phyloP scores from a whole-genome alignment of 2,888 invertebrate genomes.

The Asteroscopus sphinx region DNA sequence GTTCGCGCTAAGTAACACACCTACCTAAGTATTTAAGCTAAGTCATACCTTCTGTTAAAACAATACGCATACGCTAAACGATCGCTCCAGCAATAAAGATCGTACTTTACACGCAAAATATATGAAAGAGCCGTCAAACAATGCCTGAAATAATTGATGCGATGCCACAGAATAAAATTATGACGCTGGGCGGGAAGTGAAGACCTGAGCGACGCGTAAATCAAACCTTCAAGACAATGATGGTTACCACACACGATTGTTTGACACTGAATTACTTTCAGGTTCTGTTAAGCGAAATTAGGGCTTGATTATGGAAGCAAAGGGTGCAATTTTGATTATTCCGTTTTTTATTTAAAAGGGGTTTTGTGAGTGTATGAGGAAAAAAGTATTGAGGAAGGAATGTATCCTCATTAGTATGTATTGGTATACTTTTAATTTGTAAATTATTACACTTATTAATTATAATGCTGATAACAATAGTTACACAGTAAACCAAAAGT shows the following conservation, averaged over 20 bases:
- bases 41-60: constrained; percentile 27
- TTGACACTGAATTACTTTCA: constrained; percentile 33
- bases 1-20: neutral
- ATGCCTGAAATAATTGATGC: constrained; percentile 57
- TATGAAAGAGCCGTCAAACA: constrained; percentile 44
- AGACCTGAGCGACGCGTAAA: constrained; percentile 80
- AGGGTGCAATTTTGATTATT: constrained; percentile 23
- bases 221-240: constrained; percentile 66
- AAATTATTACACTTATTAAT: no score
- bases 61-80: constrained; percentile 41
- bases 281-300: constrained; percentile 14
- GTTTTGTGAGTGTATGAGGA: constrained; percentile 26
- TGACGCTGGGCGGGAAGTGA: constrained; percentile 83
- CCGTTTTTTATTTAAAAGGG: constrained; percentile 18
- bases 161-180: constrained; percentile 69
- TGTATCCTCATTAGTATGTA: constrained; percentile 37
- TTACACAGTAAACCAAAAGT: no score
- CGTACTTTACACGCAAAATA: constrained; percentile 47
- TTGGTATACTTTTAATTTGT: no score
- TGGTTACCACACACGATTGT: constrained; percentile 55
- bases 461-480: no score
- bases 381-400: constrained; percentile 35
- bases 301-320: constrained; percentile 3
- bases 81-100: constrained; percentile 42
- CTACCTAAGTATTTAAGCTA: constrained; percentile 4